Evolutionary conservation across 2,888 invertebrate species (phyloP).

Genomic region (Meliscaeva auricollis): DNA sequence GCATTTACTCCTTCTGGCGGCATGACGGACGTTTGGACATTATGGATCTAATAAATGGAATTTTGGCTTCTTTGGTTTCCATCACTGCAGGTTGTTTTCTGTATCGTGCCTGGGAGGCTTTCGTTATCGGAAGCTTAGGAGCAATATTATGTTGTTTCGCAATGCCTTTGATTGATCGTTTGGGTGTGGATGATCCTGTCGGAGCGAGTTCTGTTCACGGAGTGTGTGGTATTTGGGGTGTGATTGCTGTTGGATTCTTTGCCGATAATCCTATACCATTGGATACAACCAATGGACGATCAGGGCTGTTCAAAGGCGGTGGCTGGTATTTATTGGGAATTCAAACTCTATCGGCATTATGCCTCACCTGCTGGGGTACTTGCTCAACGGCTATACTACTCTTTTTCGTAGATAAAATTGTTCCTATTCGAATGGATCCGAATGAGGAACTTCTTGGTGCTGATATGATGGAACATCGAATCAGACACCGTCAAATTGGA

Average conservation of each 20-base stretch:
- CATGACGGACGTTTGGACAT: conserved; percentile 91
- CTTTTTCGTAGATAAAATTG: conserved; percentile 90
- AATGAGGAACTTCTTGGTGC: conserved; percentile 95
- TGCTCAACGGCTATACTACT: conserved; percentile 89
- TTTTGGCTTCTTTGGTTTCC: conserved; percentile 94
- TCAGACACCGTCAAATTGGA: conserved; percentile 88
- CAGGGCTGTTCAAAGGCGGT: conserved; percentile 92
- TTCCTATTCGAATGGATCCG: conserved; percentile 94
- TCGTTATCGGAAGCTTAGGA: conserved; percentile 92
- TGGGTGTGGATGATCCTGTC: conserved; percentile 93
- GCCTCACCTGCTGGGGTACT: conserved; percentile 90
- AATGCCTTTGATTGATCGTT: conserved; percentile 90
- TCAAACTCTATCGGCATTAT: conserved; percentile 90
- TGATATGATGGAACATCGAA: conserved; percentile 94
- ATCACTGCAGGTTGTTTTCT: conserved; percentile 95
- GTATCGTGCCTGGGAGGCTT: conserved; percentile 93
- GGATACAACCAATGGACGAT: conserved; percentile 91
- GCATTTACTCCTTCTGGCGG: conserved; percentile 88
- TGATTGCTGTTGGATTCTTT: conserved; percentile 92
- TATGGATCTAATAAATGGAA: conserved; percentile 94
- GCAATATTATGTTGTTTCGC: conserved; percentile 89
- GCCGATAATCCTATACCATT: conserved; percentile 93
- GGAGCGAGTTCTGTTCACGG: conserved; percentile 97
- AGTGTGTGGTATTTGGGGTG: conserved; percentile 90
- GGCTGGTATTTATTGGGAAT: conserved; percentile 95